These are phyloP conservation scores for Steinernema scapterisci DNA, from an alignment of 2,888 invertebrate species.

Conservation along the genomic window DNA sequence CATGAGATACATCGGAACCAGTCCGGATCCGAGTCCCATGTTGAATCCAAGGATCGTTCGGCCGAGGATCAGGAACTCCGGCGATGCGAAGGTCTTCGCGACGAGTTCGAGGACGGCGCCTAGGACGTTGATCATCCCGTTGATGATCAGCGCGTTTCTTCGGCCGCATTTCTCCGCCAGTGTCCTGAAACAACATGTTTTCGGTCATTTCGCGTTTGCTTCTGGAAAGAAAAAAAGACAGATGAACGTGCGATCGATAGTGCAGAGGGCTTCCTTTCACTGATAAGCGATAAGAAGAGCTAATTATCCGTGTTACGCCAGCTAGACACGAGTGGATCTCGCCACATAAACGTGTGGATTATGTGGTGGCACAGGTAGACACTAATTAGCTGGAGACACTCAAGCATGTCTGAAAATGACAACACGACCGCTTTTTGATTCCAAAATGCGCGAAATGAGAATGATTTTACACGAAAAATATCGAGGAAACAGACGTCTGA, in stretches of 20 bases:
- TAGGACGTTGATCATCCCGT: constrained; percentile 65
- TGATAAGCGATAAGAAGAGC: constrained; percentile 15
- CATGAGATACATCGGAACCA: constrained; percentile 70
- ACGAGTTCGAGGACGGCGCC: constrained; percentile 68
- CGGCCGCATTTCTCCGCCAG: constrained; percentile 69
- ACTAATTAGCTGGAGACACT: no score
- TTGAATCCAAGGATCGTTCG: constrained; percentile 68
- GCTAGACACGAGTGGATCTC: background rate
- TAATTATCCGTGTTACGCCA: constrained; percentile 5
- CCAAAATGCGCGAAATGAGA: no score
- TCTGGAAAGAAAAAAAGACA: background rate
- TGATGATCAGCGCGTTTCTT: constrained; percentile 62
- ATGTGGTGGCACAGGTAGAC: no score
- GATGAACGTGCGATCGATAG: background rate
- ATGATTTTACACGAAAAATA: background rate
- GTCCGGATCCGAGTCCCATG: constrained; percentile 69
- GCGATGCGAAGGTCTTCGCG: constrained; percentile 67
- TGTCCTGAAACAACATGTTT: constrained; percentile 43
- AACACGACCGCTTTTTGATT: no score
- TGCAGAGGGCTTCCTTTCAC: background rate
- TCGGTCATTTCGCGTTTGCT: background rate
- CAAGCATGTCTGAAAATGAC: no score
- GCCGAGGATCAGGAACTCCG: constrained; percentile 70
- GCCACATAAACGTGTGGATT: no score
- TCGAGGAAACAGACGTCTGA: background rate